Base-by-base conservation (phyloP, 2,797 vertebrate species). In the Rhyacichthys aspro region DNA sequence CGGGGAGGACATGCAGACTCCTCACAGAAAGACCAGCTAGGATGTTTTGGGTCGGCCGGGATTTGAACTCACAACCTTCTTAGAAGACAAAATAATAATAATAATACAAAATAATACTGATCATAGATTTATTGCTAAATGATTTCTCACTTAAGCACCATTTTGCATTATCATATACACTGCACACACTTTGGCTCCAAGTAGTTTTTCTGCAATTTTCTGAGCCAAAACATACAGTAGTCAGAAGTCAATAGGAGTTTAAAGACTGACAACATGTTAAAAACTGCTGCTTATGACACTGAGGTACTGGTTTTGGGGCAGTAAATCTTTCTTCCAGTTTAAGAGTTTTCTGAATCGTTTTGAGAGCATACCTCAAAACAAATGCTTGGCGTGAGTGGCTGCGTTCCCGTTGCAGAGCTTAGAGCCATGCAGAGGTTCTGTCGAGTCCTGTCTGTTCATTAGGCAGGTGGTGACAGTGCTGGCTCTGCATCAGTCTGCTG, bases 401-500 rank as follows among this genome's bases (percentile, higher is more conserved):
- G 58, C 17, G 45, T 82, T 84, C 61, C 36, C 67, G 74, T 64
- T 78, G 72, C 63, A 70, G 36, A 64, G 72, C 59, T 74, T 23
- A 53, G 49, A 76, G 76, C 78, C 52, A 45, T 55, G 70, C 56
- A 1, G 32, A 66, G 72, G 79, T 60, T 78, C 80, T 89, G 89
- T 90, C 78, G 50, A 79, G 43, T 86, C 89, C 83, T 88, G 86
- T 58, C 86, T 66, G 78, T 80, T 85, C 79, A 79, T 84, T 65
- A 85, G 76, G 53, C 78, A 84, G 79, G 87, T 87, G 85, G 74
- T 80, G 82, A 88, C 85, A 86, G 70, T 86, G 67, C 68, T 59
- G 73, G 56, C 63, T 76, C 5, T 62, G 72, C 55, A 82, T 63
- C 67, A 74, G 58, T 74, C 66, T 62, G 42, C 63, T n/a, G 42